Base-by-base conservation (phyloP, 2,113 vertebrate species). In the Rhodinocichla rosea region DNA sequence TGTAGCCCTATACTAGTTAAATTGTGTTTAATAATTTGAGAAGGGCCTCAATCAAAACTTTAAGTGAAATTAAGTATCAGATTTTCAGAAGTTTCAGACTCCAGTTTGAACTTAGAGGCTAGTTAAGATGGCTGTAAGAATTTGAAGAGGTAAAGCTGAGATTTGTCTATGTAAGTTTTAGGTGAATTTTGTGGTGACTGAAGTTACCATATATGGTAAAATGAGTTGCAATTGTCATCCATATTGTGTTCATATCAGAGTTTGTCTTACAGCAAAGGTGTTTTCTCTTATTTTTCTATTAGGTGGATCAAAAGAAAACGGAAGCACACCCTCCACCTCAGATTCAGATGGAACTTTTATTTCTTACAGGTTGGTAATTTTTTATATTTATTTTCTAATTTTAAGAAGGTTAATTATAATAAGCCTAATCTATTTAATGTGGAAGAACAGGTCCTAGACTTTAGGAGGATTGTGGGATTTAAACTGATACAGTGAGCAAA, bases 331-430 rank as follows among this genome's bases (percentile, higher is more conserved):
- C 62, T 91, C 92, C 83, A 90, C 81, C 49, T 95, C 97, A 82
- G 95, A 98, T 65, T 96, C 98, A 53, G 98, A 98, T 84, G 96
- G 98, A 87, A 98, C 98, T 74, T 98, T 98, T 96, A 94, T 97
- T 96, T 98, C 98, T 35, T 98, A 98, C 96, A 98, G 97, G 98
- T 98, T 97, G 33, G 95, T 92, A 52, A 26, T 26, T 76, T 71
- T 81, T 84, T 55, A 8, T 57, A 32, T 60, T 65, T 87, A 39
- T 87, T 80, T 81, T 82, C 44, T 73, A 22, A 42, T 86, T 92
- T 91, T 65, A 14, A 47, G 15, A 50, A 40, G 2, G 33, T 42
- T 59, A 2, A 50, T 26, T 68, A n/a, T 55, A 74, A 80, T 22
- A 15, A 69, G 33, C 47, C 42, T 44, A 23, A 70, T 28, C 13